Evolutionary conservation across 1,140 invertebrate species (phyloP).

Genomic region (Heliconius congener): DNA sequence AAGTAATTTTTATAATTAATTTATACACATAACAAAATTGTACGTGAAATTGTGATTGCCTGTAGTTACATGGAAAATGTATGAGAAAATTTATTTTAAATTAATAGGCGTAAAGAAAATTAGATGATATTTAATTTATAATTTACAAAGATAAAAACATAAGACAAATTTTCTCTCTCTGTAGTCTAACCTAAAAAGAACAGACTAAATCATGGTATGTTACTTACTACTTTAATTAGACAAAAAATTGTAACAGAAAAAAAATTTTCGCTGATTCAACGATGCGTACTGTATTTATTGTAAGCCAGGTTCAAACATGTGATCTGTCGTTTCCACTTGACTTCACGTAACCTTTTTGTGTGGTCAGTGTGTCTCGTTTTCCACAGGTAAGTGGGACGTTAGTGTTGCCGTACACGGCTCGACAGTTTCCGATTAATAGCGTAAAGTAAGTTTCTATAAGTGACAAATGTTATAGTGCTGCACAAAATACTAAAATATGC

Average conservation of each 20-base stretch:
- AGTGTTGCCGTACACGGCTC: conserved; percentile 59
- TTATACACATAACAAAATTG: too few species aligned
- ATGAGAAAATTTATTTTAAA: too few species aligned
- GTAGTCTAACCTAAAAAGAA: too few species aligned
- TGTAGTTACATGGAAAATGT: too few species aligned
- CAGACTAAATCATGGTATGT: background rate
- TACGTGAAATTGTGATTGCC: too few species aligned
- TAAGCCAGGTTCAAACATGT: conserved; percentile 32
- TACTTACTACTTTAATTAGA: background rate
- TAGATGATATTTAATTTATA: too few species aligned
- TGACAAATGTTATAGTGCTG: background rate
- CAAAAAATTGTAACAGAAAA: background rate
- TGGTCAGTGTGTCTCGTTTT: conserved; percentile 46
- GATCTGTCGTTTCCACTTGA: conserved; percentile 40
- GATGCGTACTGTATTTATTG: conserved; percentile 27
- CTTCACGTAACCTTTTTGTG: conserved; percentile 40
- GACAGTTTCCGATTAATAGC: conserved; percentile 55
- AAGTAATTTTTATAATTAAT: too few species aligned
- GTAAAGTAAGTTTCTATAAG: background rate
- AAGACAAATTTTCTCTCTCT: too few species aligned
- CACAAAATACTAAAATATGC: background rate
- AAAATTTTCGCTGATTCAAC: background rate
- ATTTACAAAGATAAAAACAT: too few species aligned
- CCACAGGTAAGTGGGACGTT: conserved; percentile 70
- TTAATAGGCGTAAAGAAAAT: too few species aligned